These are phyloP conservation scores for Indri indri DNA, from an alignment of 2,113 vertebrate genomes.

Conservation along the genomic window DNA sequence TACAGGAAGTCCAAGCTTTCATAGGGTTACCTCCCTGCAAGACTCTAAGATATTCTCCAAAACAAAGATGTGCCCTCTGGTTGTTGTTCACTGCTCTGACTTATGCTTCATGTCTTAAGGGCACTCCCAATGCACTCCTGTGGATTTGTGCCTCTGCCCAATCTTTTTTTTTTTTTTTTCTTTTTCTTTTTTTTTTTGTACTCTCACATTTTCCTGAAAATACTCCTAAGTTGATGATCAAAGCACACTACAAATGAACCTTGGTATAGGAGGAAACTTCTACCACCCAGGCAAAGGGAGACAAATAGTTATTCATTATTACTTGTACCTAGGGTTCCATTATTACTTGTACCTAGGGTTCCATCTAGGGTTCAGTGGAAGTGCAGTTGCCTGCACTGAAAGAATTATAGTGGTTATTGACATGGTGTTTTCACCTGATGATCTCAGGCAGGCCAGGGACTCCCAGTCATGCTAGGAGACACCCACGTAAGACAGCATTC, in stretches of 20 bases:
- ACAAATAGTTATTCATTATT: neutral
- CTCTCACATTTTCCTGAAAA: neutral
- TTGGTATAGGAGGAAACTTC: neutral
- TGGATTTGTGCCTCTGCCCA: neutral
- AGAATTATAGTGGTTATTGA: neutral
- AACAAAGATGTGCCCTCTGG: neutral
- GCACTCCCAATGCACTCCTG: fast-evolving
- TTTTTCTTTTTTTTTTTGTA: neutral
- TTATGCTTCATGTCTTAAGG: neutral
- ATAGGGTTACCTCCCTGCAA: no score
- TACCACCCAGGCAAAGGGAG: neutral
- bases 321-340: no score
- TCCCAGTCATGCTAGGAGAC: neutral
- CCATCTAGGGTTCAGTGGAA: no score
- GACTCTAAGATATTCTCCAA: no score
- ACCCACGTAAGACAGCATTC: neutral
- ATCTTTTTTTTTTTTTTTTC: no score
- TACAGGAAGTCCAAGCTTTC: neutral
- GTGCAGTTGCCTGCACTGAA: neutral
- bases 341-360: neutral
- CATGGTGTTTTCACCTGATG: neutral
- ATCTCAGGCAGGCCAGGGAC: neutral
- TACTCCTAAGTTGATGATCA: neutral
- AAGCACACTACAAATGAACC: neutral
- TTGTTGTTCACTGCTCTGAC: neutral